Percentiles rank a stretch among this genome's conserved stretches.
phyloP scores from a whole-genome alignment of 2,888 invertebrate genomes.

The Drosophila histrio region DNA sequence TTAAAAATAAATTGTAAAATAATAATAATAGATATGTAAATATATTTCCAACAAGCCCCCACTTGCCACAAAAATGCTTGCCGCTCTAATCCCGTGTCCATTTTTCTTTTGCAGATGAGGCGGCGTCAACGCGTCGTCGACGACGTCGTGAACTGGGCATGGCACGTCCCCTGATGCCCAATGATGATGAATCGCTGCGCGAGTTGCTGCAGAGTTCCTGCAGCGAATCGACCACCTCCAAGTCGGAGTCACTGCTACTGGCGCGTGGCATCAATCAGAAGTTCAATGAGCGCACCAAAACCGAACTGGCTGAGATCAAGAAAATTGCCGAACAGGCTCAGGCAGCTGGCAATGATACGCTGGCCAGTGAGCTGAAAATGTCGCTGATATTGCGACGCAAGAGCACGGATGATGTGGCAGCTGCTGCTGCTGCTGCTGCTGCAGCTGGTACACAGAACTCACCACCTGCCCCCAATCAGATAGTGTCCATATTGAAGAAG shows the following conservation, averaged over 20 bases:
- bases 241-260: conserved; percentile 60
- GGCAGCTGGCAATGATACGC: conserved; percentile 22
- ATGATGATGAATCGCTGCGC: conserved; percentile 78
- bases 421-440: neutral
- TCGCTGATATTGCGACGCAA: conserved; percentile 81
- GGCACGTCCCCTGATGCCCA: conserved; percentile 81
- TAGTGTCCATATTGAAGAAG: conserved; percentile 89
- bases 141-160: conserved; percentile 83
- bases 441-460: conserved; percentile 45
- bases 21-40: too few species aligned
- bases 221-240: conserved; percentile 60
- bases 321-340: conserved; percentile 82
- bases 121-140: conserved; percentile 79
- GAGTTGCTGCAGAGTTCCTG: conserved; percentile 74
- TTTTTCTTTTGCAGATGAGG: conserved; percentile 82
- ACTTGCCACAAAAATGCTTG: neutral
- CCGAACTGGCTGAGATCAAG: conserved; percentile 83
- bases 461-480: conserved; percentile 84
- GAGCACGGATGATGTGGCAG: conserved; percentile 84
- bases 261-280: conserved; percentile 79
- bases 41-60: too few species aligned
- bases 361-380: conserved; percentile 63
- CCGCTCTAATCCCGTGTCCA: neutral
- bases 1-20: too few species aligned
- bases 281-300: conserved; percentile 82